A percentile compares a stretch with the other conserved stretches of the same genome.
Conservation (phyloP, 1,140 invertebrate species). For the Dendroctonus ponderosae region DNA sequence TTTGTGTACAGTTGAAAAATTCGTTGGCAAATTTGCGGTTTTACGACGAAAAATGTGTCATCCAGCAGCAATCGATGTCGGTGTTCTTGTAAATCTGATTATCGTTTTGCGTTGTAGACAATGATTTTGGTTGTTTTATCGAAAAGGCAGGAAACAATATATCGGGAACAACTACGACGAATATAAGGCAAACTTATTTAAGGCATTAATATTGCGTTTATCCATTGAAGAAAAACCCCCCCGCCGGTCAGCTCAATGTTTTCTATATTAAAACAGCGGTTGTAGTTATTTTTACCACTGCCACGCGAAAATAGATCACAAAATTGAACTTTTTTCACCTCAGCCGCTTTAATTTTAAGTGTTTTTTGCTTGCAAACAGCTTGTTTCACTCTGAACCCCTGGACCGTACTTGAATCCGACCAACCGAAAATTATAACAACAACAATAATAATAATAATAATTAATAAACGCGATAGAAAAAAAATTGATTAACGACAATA, state of each 20-base stretch:
- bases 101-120: neutral
- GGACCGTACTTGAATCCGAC: too few species aligned
- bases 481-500: constrained; percentile 19
- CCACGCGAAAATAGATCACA: constrained; percentile 29
- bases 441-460: neutral
- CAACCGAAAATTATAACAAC: neutral
- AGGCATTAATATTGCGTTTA: constrained; percentile 29
- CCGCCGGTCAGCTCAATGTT: constrained; percentile 12
- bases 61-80: constrained; percentile 1
- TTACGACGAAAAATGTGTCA: too few species aligned
- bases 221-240: constrained; percentile 12
- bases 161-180: too few species aligned
- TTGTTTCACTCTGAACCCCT: neutral
- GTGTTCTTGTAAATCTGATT: neutral
- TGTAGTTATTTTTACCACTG: constrained; percentile 27
- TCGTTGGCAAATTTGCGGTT: too few species aligned
- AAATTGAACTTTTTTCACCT: constrained; percentile 14
- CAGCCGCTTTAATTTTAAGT: constrained; percentile 13
- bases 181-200: constrained; percentile 24
- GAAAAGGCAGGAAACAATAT: too few species aligned
- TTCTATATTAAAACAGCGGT: constrained; percentile 27
- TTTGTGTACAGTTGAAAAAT: too few species aligned
- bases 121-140: too few species aligned
- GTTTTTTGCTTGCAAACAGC: neutral
- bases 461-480: neutral